Evolutionary conservation across 2,888 invertebrate genomes (phyloP).

Genomic region (Criorhina ranunculi): DNA sequence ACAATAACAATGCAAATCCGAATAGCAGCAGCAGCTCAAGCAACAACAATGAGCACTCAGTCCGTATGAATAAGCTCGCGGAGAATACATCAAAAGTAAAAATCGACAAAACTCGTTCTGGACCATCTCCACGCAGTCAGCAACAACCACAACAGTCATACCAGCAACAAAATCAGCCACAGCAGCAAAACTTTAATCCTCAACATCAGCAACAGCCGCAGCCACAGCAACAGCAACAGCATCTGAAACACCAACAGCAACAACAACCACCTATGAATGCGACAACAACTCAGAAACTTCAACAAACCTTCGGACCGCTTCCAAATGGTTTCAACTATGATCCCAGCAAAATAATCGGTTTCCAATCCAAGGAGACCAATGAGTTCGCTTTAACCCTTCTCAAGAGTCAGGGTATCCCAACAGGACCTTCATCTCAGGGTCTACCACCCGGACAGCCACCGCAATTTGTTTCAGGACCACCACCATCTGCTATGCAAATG

Average conservation of each 20-base stretch:
- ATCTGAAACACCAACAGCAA: constrained; percentile 56
- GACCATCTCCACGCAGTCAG: constrained; percentile 73
- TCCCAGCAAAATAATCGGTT: constrained; percentile 84
- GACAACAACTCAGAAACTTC: constrained; percentile 71
- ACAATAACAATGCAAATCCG: constrained; percentile 36
- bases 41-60: constrained; percentile 78
- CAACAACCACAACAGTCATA: constrained; percentile 80
- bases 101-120: constrained; percentile 78
- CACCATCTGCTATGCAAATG: constrained; percentile 60
- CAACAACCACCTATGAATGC: constrained; percentile 58
- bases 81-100: constrained; percentile 81
- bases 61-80: constrained; percentile 78
- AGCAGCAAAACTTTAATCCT: constrained; percentile 78
- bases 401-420: constrained; percentile 81
- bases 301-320: constrained; percentile 76
- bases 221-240: constrained; percentile 76
- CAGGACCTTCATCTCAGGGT: constrained; percentile 70
- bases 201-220: constrained; percentile 71
- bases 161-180: constrained; percentile 79
- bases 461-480: constrained; percentile 59
- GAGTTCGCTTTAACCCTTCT: constrained; percentile 84
- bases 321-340: constrained; percentile 83
- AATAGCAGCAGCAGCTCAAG: constrained; percentile 40
- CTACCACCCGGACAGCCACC: constrained; percentile 46
- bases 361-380: constrained; percentile 84